These are phyloP conservation scores for Diadema setosum DNA, from an alignment of 35 echinoderm and acorn worm genomes.

Conservation along the genomic window DNA sequence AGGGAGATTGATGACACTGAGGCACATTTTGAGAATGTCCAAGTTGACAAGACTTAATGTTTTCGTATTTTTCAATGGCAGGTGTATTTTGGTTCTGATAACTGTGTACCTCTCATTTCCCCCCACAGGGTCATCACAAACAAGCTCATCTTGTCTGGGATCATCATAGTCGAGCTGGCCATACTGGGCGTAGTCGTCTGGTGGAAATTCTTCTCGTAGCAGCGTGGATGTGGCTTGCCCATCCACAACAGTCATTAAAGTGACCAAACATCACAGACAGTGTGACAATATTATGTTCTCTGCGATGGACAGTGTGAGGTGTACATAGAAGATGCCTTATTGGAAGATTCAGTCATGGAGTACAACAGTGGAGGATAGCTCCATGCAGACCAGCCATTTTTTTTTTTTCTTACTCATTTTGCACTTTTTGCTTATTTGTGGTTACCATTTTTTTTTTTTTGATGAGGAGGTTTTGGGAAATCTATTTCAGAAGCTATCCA, in stretches of 20 bases:
- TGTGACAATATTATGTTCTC: background rate
- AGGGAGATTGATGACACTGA: too few relatives aligned
- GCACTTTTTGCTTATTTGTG: too few relatives aligned
- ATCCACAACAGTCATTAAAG: background rate
- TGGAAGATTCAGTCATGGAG: background rate
- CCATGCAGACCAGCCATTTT: too few relatives aligned
- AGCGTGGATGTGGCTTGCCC: background rate
- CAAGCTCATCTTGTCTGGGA: conserved; percentile 73
- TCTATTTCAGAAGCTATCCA: too few relatives aligned
- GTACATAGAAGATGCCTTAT: background rate
- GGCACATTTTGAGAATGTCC: too few relatives aligned
- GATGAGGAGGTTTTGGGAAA: too few relatives aligned
- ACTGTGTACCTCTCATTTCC: background rate
- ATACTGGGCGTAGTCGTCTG: conserved; percentile 75
- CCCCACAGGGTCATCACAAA: conserved; percentile 80
- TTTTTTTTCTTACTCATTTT: too few relatives aligned
- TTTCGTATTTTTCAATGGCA: background rate
- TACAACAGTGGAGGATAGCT: too few relatives aligned
- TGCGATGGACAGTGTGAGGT: background rate
- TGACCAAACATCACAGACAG: background rate
- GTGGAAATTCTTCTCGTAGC: conserved; percentile 66
- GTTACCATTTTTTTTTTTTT: too few relatives aligned
- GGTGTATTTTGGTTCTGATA: background rate
- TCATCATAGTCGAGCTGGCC: conserved; percentile 71
- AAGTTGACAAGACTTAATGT: too few relatives aligned